A percentile compares a stretch with the other conserved stretches of the same genome.
Conservation (phyloP, 2,113 vertebrate genomes). For the Addax nasomaculatus region DNA sequence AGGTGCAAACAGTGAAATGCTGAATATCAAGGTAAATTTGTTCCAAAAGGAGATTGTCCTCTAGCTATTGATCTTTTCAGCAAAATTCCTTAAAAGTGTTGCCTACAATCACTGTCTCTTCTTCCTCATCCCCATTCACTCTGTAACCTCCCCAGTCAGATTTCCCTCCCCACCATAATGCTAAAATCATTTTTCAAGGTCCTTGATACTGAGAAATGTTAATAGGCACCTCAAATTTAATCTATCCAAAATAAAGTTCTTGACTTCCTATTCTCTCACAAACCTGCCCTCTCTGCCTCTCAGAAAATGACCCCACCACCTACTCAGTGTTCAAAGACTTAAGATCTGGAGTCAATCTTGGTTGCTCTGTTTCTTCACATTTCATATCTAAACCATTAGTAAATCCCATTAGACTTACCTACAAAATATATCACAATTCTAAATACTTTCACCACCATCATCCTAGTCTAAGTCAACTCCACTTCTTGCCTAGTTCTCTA, state of each 20-base stretch:
- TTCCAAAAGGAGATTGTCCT: neutral
- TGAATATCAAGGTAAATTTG: neutral
- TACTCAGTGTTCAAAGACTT: neutral
- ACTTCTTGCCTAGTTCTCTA: neutral
- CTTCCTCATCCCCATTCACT: neutral
- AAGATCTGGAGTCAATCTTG: neutral
- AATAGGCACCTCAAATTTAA: neutral
- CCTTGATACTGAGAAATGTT: neutral
- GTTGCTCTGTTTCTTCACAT: neutral
- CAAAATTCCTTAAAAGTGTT: neutral
- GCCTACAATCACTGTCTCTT: neutral
- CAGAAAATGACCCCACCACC: neutral
- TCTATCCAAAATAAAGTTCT: neutral
- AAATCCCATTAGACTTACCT: neutral
- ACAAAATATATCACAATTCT: neutral
- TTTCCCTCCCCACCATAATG: neutral
- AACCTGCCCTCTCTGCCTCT: neutral
- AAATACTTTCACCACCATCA: neutral
- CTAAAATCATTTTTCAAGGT: neutral
- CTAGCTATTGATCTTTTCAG: neutral
- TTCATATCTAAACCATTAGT: conserved; percentile 7
- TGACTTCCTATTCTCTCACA: neutral
- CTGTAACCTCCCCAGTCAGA: neutral
- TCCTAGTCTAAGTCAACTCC: neutral
- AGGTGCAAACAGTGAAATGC: neutral